Base-by-base conservation (phyloP, 2,113 vertebrate species). In the Edolisoma coerulescens region DNA sequence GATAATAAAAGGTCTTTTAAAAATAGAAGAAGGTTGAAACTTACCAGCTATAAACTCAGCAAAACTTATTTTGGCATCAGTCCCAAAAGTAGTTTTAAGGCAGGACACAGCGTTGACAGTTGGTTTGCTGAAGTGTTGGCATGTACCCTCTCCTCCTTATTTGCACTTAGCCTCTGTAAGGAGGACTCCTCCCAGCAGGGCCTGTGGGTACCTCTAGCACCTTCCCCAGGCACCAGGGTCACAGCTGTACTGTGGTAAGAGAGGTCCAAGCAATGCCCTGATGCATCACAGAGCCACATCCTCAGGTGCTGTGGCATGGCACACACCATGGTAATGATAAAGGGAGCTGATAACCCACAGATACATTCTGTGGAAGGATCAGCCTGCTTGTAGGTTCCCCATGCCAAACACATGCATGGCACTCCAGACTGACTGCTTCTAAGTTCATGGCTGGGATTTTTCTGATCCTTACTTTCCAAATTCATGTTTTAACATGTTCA, bases 1-100 rank as follows among this genome's bases (percentile, higher is more conserved):
- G 59, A 91, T 92, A 87, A 63, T 79, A 53, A 84, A 92, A 89
- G 77, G 37, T 67, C 61, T 83, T 93, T 70, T 87, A 89, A 95
- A 95, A 96, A 84, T 84, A 89, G 65, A 60, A 86, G 6, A 70
- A 68, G 28, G 47, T 84, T 91, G 80, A 64, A 92, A 89, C 41
- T 76, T 84, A 49, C 61, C 61, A 71, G 41, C 53, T 83, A 27
- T 85, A 91, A 95, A 89, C 37, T 96, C 91, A 89, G 67, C 82
- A 86, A 71, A 94, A 73, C 61, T 81, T 68, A 49, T 56, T 97
- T 82, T 91, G 44, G 59, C 39, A 24, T 81, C 57, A 37, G 28
- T 68, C 61, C 41, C 42, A 52, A 71, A 23, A 23, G 37, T 23
- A 74, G 33, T 65, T 89, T 57, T 57, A 77, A 76, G 70, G 42